phyloP scores from a whole-genome alignment of 2,888 invertebrate genomes.

The Melinaea menophilus region DNA sequence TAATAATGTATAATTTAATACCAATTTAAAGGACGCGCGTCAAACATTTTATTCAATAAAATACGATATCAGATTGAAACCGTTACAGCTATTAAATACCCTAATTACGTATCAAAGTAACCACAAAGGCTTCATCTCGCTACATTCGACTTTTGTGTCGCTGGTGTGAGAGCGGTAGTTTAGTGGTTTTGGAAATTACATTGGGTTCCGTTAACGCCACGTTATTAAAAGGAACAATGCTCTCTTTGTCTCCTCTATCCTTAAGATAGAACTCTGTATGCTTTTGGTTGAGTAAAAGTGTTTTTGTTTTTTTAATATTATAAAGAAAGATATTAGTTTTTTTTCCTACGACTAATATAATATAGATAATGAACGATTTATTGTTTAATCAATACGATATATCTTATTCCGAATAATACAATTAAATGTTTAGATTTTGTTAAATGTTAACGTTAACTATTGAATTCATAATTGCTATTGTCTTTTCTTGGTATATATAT shows the following conservation, averaged over 20 bases:
- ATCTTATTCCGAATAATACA: no score
- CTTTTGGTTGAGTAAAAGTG: not conserved
- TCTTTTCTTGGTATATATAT: not conserved
- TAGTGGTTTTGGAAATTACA: conserved; percentile 63
- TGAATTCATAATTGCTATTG: not conserved
- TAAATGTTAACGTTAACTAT: not conserved
- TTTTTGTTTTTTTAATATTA: not conserved
- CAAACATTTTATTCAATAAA: conserved; percentile 38
- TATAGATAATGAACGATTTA: no score
- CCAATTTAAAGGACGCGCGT: conserved; percentile 48
- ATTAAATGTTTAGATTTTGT: no score
- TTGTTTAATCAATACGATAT: no score
- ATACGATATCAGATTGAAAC: conserved; percentile 63
- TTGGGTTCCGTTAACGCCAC: conserved; percentile 45
- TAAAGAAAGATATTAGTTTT: no score
- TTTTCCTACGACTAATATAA: no score
- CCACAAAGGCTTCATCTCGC: conserved; percentile 69
- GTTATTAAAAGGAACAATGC: conserved; percentile 12
- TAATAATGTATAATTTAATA: conserved; percentile 39
- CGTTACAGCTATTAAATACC: conserved; percentile 69
- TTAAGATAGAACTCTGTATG: not conserved
- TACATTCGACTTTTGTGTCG: conserved; percentile 62
- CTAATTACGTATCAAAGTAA: conserved; percentile 73
- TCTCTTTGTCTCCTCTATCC: not conserved
- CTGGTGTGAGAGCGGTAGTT: conserved; percentile 52